A percentile compares a stretch with the other conserved stretches of the same genome.
phyloP scores from a whole-genome alignment of 2,888 invertebrate species.

The Nipponacmea schrenckii region DNA sequence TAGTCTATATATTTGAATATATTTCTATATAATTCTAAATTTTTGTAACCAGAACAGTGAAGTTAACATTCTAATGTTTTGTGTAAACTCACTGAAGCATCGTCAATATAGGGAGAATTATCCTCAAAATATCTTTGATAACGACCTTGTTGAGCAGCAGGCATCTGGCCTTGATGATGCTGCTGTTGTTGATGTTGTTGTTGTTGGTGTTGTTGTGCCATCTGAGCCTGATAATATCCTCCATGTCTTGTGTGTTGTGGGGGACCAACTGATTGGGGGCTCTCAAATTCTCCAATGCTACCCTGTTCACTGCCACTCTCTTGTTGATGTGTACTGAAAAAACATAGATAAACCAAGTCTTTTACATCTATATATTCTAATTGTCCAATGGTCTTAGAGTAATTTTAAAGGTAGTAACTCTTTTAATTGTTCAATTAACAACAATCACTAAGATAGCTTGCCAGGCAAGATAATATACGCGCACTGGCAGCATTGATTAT shows the following conservation, averaged over 20 bases:
- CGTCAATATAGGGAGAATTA: constrained; percentile 53
- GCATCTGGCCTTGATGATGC: constrained; percentile 25
- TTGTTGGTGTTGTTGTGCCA: constrained; percentile 35
- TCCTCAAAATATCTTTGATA: constrained; percentile 45
- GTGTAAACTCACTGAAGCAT: constrained; percentile 47
- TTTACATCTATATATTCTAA: no score
- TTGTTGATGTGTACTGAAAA: background rate
- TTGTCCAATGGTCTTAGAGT: no score
- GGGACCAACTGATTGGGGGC: constrained; percentile 37
- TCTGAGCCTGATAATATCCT: constrained; percentile 34
- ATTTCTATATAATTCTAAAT: no score
- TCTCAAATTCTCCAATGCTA: constrained; percentile 55
- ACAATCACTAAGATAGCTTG: no score
- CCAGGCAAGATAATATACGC: no score
- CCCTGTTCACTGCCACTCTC: constrained; percentile 38
- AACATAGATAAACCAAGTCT: no score
- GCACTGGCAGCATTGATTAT: no score
- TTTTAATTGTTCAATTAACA: no score
- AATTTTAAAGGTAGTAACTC: no score
- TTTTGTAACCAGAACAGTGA: no score
- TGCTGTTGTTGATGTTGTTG: constrained; percentile 32
- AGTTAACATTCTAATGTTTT: no score
- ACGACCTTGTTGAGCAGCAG: constrained; percentile 30
- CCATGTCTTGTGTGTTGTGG: constrained; percentile 24
- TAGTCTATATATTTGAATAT: no score